Conservation (phyloP, 2,113 vertebrate genomes). For the Paramormyrops kingsleyae region DNA sequence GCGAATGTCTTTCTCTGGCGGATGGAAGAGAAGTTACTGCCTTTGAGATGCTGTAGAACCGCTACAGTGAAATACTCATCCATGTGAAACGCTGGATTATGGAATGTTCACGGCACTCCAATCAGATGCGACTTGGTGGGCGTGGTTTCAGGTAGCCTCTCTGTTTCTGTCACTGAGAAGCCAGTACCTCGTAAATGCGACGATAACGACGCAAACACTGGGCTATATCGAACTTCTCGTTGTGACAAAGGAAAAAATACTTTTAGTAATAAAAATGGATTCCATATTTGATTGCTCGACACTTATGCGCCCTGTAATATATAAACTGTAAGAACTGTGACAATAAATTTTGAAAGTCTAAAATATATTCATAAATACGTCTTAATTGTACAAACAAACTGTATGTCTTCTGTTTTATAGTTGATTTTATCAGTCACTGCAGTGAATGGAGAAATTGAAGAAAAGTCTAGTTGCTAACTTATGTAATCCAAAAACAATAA, state of each 20-base stretch:
- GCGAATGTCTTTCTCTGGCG: background rate
- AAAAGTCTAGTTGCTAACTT: background rate
- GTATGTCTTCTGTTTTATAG: background rate
- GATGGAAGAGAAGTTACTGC: background rate
- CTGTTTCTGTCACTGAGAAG: background rate
- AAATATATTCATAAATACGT: background rate
- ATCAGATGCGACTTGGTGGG: slow-evolving; percentile 10
- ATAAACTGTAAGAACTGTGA: background rate
- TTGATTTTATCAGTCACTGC: background rate
- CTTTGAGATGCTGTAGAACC: background rate
- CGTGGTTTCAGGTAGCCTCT: background rate
- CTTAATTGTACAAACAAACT: background rate
- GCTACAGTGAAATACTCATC: background rate
- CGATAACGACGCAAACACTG: background rate
- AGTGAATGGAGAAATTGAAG: background rate
- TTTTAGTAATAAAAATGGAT: background rate
- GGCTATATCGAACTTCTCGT: background rate
- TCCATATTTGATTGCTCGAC: background rate
- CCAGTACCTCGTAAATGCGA: background rate
- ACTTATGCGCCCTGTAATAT: background rate
- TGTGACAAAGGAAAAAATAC: background rate
- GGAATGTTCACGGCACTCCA: background rate
- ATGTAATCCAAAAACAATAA: background rate
- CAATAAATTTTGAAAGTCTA: background rate
- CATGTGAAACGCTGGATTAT: background rate